Percentiles rank a stretch among this genome's conserved stretches.
phyloP scores from a whole-genome alignment of 2,888 invertebrate species.

The Cancer borealis region DNA sequence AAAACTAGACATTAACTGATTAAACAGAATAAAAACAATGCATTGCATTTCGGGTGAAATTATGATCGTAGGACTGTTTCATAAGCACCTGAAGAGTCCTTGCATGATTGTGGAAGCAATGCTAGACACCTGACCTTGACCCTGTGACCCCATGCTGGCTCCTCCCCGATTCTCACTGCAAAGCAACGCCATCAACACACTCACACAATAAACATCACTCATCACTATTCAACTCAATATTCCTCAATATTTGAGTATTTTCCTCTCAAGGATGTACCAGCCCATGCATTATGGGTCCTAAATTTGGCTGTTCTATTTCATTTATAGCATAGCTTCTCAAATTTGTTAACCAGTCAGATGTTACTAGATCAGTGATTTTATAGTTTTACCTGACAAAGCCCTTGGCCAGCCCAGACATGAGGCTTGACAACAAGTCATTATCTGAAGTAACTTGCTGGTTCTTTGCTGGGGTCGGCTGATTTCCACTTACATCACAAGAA shows the following conservation, averaged over 20 bases:
- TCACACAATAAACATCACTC: background rate
- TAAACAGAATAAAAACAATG: background rate
- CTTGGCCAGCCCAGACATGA: constrained; percentile 48
- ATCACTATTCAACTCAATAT: background rate
- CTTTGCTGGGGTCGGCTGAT: constrained; percentile 27
- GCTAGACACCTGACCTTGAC: constrained; percentile 30
- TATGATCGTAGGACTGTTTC: background rate
- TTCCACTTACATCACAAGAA: constrained; percentile 43
- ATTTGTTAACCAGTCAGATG: background rate
- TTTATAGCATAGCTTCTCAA: background rate
- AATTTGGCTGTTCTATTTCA: background rate
- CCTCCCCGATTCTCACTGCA: constrained; percentile 9
- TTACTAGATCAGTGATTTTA: background rate
- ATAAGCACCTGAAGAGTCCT: constrained; percentile 30
- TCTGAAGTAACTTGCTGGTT: constrained; percentile 44
- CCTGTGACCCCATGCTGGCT: background rate
- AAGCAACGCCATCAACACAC: background rate
- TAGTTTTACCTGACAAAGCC: constrained; percentile 50
- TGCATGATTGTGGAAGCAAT: constrained; percentile 18
- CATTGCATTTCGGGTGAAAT: background rate
- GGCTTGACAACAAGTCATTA: constrained; percentile 53
- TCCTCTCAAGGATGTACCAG: background rate
- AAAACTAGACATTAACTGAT: background rate
- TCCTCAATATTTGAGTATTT: background rate
- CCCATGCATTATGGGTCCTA: background rate